Evolutionary conservation across 2,888 invertebrate genomes (phyloP), one percentile per base, ranked within the genome.

Genomic region (Drosophila atripex): DNA sequence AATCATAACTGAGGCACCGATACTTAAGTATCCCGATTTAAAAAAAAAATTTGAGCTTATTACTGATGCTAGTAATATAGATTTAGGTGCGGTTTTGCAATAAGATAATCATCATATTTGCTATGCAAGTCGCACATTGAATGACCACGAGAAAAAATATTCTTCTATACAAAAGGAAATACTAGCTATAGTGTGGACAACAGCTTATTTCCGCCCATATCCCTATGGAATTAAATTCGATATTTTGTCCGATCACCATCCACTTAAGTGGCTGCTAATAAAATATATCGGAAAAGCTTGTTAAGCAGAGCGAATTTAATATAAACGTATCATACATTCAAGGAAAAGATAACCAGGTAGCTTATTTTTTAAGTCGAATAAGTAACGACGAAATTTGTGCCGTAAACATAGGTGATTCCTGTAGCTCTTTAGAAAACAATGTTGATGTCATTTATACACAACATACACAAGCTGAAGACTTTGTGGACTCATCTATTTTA

Each of bases 121-220:
- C 28, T 76, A 58, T 51, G 61, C 70, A 18, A 71, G 68, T 21
- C 59, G 71, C 28, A 70, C 71, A 9, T 39, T 74, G 23, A 74
- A 72, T 43, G 66, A 71, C 30, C 71, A 71, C 28, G 72, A 73
- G 25, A 59, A 57, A 59, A 76, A 71, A 49, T 77, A 77, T 57
- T 71, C 57, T 7, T 51, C 65, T 23, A 73, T 71, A 43, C 64
- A 73, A 56, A 75, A 61, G 32, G 70, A 71, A 58, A 21, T 71
- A 28, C 45, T 75, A 54, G 71, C 71, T 9, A 63, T 69, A 50
- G 68, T 64, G 14, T 38, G 38, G 38, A 14, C 38, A 38, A 38
- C 38, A 38, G 38, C 38, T 38, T 38, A 66, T 14, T 72, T 61
- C 50, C 47, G 58, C 7, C 66, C 65, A 43, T 73, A 69, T 57